Evolutionary conservation across 2,888 invertebrate species (phyloP).

Genomic region (Protodeltote pygarga): DNA sequence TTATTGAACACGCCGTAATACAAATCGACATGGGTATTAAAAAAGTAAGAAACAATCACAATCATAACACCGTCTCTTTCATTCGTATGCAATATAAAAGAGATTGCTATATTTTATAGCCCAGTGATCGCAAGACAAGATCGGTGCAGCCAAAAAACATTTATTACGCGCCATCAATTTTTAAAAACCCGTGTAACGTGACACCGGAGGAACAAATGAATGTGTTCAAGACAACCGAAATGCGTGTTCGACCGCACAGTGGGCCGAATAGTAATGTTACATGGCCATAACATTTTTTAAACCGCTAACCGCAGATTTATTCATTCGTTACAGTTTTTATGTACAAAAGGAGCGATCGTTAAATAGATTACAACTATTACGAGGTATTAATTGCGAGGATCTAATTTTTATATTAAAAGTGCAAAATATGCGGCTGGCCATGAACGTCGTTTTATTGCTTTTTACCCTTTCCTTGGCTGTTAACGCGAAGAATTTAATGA

Average conservation of each 20-base stretch:
- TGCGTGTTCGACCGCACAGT: constrained; percentile 65
- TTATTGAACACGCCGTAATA: constrained; percentile 64
- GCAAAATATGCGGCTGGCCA: constrained; percentile 16
- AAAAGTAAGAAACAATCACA: constrained; percentile 67
- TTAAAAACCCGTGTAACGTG: constrained; percentile 78
- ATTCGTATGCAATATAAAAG: constrained; percentile 31
- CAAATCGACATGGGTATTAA: constrained; percentile 72
- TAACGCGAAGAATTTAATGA: constrained; percentile 65
- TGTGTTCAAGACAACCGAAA: constrained; percentile 63
- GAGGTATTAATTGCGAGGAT: constrained; percentile 26
- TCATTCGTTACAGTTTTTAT: constrained; percentile 32
- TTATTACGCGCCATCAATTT: constrained; percentile 83
- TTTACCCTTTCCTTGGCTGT: constrained; percentile 44
- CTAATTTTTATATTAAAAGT: constrained; percentile 21
- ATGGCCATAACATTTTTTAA: constrained; percentile 38
- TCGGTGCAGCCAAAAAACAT: constrained; percentile 77
- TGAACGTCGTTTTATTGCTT: constrained; percentile 15
- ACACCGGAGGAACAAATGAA: constrained; percentile 73
- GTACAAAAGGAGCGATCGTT: constrained; percentile 23
- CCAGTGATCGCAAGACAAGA: constrained; percentile 66
- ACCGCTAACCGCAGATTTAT: constrained; percentile 25
- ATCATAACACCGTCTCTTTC: constrained; percentile 54
- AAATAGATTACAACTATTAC: constrained; percentile 31
- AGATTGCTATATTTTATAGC: constrained; percentile 62
- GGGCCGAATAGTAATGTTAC: constrained; percentile 53